A percentile compares a stretch with the other conserved stretches of the same genome.
Evolutionary conservation across 2,797 vertebrate genomes (phyloP).

Genomic region (Ispidina picta): DNA sequence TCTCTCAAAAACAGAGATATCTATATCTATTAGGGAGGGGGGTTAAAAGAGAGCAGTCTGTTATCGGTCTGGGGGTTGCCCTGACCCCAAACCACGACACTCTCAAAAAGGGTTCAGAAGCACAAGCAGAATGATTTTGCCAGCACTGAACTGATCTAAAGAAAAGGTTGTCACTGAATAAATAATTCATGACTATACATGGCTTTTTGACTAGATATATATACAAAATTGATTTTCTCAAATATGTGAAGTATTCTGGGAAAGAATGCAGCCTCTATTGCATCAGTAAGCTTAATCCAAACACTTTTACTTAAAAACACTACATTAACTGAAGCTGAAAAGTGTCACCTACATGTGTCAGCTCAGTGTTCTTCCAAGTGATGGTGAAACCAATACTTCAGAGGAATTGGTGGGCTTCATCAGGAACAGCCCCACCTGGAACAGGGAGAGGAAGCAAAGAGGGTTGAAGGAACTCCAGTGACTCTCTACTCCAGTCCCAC

Average conservation of each 20-base stretch:
- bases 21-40: no score
- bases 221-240: neutral
- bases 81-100: no score
- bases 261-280: neutral
- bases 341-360: neutral
- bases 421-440: neutral
- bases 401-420: neutral
- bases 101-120: neutral
- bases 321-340: neutral
- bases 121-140: accelerated
- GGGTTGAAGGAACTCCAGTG: neutral
- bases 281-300: neutral
- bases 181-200: neutral
- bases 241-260: neutral
- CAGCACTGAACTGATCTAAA: neutral
- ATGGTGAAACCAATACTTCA: neutral
- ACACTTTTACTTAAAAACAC: neutral
- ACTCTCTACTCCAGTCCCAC: neutral
- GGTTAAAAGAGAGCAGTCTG: no score
- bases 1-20: no score
- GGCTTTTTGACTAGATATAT: neutral
- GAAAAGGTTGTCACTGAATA: neutral
- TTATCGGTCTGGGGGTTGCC: no score
- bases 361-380: neutral
- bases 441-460: neutral